phyloP scores from a whole-genome alignment of 2,797 vertebrate genomes.

The Lerista edwardsae region DNA sequence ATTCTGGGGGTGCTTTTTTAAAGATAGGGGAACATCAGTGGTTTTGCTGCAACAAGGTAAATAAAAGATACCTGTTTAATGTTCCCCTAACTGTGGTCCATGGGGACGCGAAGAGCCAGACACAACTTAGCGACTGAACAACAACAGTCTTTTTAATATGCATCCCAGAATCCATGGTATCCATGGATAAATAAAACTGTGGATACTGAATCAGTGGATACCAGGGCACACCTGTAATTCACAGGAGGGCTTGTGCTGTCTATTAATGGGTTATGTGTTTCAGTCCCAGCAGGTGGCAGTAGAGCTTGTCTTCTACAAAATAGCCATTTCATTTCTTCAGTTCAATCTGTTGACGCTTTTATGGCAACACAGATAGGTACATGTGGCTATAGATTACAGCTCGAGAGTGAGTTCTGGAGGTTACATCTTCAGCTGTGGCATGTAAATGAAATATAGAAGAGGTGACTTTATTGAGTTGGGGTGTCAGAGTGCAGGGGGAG shows the following conservation, averaged over 20 bases:
- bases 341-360: background rate
- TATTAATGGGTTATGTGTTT: background rate
- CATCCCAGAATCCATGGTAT: no score
- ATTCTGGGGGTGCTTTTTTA: no score
- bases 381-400: background rate
- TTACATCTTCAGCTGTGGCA: background rate
- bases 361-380: background rate
- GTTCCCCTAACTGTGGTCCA: no score
- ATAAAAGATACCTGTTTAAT: no score
- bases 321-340: background rate
- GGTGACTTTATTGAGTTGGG: background rate
- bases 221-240: background rate
- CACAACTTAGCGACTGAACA: no score
- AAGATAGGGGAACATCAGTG: no score
- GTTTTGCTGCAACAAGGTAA: no score
- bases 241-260: background rate
- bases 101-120: no score
- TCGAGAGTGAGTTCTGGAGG: background rate
- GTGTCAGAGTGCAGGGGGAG: background rate
- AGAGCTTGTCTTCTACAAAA: background rate
- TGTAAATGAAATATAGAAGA: background rate
- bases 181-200: no score
- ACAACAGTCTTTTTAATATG: no score
- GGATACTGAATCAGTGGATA: no score
- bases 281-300: conserved; percentile 30